These are phyloP conservation scores for Dysdera silvatica DNA, from an alignment of 1,140 invertebrate genomes.

Conservation along the genomic window DNA sequence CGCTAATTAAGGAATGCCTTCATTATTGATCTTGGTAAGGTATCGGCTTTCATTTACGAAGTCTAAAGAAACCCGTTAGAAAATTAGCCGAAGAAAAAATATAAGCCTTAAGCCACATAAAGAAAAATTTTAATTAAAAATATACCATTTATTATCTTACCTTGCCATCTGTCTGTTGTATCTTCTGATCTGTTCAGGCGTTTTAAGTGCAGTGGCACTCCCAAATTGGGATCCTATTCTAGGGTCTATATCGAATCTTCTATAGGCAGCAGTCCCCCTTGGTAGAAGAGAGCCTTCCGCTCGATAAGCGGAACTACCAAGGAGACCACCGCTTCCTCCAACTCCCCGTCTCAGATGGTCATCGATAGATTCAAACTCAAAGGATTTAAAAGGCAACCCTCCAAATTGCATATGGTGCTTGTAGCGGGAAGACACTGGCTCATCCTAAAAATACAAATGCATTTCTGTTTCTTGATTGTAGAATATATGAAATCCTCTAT, in stretches of 20 bases:
- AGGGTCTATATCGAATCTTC: conserved; percentile 14
- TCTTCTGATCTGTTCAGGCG: conserved; percentile 8
- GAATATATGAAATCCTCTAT: too few species aligned
- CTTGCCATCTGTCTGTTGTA: conserved; percentile 18
- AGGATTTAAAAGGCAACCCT: conserved; percentile 47
- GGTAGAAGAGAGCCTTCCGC: background rate
- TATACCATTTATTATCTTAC: too few species aligned
- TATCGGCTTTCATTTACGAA: too few species aligned
- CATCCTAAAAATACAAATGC: background rate
- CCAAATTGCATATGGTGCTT: conserved; percentile 38
- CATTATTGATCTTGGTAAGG: too few species aligned
- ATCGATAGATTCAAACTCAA: conserved; percentile 49
- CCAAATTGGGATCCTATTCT: background rate
- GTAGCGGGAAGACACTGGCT: conserved; percentile 20
- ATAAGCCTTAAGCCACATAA: too few species aligned
- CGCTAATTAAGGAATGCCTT: too few species aligned
- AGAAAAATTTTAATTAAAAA: too few species aligned
- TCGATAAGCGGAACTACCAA: background rate
- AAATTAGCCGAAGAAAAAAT: too few species aligned
- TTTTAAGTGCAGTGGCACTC: background rate
- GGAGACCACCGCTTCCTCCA: conserved; percentile 34
- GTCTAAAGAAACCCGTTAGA: too few species aligned
- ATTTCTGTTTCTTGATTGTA: too few species aligned
- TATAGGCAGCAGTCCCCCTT: background rate
- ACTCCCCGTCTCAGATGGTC: conserved; percentile 39